Percentiles rank a stretch among this genome's conserved stretches.
These are phyloP conservation scores for Proteles cristata DNA, from an alignment of 2,113 vertebrate species.

Conservation along the genomic window DNA sequence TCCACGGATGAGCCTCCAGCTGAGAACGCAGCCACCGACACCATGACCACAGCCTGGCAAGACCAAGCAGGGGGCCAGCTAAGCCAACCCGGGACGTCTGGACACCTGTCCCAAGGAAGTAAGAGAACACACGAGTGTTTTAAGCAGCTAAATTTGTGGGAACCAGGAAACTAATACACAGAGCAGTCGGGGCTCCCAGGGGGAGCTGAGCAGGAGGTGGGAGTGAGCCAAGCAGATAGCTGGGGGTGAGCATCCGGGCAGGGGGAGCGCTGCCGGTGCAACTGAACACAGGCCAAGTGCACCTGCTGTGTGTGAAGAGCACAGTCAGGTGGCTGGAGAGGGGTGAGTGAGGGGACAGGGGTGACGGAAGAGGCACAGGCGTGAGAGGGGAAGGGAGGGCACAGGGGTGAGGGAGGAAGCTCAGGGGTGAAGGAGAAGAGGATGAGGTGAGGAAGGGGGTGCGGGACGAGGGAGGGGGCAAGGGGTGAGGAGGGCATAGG, in stretches of 20 bases:
- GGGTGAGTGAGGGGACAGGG: background rate
- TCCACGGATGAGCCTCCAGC: background rate
- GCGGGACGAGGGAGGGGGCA: too few species aligned
- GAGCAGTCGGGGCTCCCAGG: background rate
- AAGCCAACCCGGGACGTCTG: background rate
- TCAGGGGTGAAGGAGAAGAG: too few species aligned
- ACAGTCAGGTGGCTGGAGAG: background rate
- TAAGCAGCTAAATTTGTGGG: background rate
- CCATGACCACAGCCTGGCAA: background rate
- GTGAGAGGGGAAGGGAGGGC: background rate
- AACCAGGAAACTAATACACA: background rate
- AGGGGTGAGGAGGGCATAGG: background rate
- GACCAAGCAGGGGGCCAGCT: background rate
- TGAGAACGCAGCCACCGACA: too few species aligned
- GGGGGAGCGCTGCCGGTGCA: background rate
- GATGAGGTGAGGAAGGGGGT: background rate
- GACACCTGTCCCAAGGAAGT: background rate
- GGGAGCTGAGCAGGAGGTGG: background rate
- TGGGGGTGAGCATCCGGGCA: background rate
- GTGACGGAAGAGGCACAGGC: too few species aligned
- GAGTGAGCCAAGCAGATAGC: background rate
- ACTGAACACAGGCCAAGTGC: background rate
- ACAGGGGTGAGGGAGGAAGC: too few species aligned
- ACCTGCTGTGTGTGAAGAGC: background rate
- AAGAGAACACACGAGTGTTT: background rate